Conservation (phyloP, 2,888 invertebrate genomes). For the Oasisia sp. region DNA sequence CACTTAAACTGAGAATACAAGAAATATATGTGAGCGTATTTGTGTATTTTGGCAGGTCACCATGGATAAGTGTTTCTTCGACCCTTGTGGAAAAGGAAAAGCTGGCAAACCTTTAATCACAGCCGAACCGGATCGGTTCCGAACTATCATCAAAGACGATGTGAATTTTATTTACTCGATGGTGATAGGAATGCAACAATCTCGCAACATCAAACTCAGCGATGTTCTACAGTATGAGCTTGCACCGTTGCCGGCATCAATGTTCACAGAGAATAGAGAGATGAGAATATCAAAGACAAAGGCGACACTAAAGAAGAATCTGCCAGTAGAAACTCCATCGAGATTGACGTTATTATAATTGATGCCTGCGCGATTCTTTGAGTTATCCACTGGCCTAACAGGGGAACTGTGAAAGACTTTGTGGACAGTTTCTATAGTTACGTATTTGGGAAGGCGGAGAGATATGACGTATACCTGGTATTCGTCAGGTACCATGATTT, state of each 20-base stretch:
- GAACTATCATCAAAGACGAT: neutral
- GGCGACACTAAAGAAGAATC: conserved; percentile 35
- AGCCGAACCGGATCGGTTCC: no score
- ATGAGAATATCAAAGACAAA: conserved; percentile 37
- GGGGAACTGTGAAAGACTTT: conserved; percentile 36
- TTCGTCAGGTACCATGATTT: conserved; percentile 37
- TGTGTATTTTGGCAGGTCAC: no score
- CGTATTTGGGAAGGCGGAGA: no score
- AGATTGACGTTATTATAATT: neutral
- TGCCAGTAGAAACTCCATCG: conserved; percentile 24
- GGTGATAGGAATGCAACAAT: conserved; percentile 30
- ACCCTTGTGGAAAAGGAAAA: no score
- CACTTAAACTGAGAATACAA: no score
- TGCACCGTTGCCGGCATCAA: conserved; percentile 38
- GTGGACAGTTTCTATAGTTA: conserved; percentile 30
- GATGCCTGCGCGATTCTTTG: conserved; percentile 40
- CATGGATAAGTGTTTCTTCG: no score
- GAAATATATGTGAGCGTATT: no score
- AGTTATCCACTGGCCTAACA: conserved; percentile 36
- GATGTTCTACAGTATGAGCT: conserved; percentile 37
- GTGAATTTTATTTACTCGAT: conserved; percentile 29
- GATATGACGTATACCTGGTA: neutral
- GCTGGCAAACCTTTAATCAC: no score
- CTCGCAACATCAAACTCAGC: conserved; percentile 28
- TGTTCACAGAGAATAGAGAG: conserved; percentile 38